Base-by-base conservation (phyloP, 2,797 vertebrate species). In the Coendou prehensilis region DNA sequence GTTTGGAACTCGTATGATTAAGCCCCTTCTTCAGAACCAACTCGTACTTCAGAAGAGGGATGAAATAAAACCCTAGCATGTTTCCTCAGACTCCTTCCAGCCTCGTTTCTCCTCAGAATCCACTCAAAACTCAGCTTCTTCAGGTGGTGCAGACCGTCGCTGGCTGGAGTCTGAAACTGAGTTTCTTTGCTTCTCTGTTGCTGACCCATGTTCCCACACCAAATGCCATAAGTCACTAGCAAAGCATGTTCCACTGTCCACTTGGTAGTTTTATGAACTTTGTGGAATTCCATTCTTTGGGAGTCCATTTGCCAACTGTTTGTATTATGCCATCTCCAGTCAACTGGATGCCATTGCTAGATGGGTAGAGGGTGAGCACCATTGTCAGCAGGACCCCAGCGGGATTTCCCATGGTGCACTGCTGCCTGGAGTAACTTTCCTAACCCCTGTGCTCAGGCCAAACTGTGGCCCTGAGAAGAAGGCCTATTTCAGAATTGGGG, bases 101-200 rank as follows among this genome's bases (percentile, higher is more conserved):
- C 86, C 57, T 76, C 10, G 1, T n/a, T 87, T 33, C n/a, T 81
- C 41, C 59, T 59, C 11, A 37, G 57, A 59, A 26, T 33, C 71
- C 30, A 85, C 52, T 41, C n/a, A 71, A n/a, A 89, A 67, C n/a
- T 23, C 75, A 78, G 57, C 47, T 87, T 50, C 37, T 82, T 28
- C 26, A 17, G 33, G 52, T 41, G 22, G 41, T 7, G 15, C 8
- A 67, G 75, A n/a, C 14, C 30, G 18, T 73, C 80, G 2, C 33
- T 94, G 17, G 64, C 95, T 75, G 61, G 91, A 97, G 56, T 84
- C 91, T 56, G 45, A 0, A 33, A 26, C 95, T 26, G 13, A 13
- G 23, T 59, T 15, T 50, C 9, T 37, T 17, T 57, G 20, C 69
- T 81, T 85, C 75, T 79, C 69, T 81, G 30, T 67, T n/a, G 18